Evolutionary conservation across 2,113 vertebrate genomes (phyloP), one percentile per base, ranked within the genome.

Genomic region (Notarius lentiginosus): DNA sequence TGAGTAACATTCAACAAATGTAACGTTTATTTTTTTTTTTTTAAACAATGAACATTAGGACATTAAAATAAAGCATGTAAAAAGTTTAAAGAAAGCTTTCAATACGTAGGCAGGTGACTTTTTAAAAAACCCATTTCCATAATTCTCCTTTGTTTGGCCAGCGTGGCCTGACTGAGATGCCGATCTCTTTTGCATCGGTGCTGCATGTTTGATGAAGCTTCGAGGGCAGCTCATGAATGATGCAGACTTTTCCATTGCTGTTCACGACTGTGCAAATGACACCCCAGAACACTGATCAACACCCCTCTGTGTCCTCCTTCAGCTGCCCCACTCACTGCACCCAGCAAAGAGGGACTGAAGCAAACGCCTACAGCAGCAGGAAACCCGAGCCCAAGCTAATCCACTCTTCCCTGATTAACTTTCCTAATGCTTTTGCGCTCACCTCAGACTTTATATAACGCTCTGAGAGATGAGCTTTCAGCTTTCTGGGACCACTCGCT

Each of bases 161-260:
- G 11, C 5, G 49, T n/a, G 47, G 41, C 73, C 51, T 7, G 75
- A 72, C 68, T 34, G 10, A 20, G 49, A 30, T 5, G n/a, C 7
- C 9, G 76, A 24, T 27, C 51, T 76, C 12, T 79, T 30, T 41
- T 61, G 27, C 41, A 27, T 34, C 58, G 14, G 6, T 83, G 56
- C 81, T 87, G 49, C 86, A 87, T 87, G 86, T 87, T 87, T 87
- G 72, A 87, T 87, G 80, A 87, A 87, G 86, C 58, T 83, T 27
- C n/a, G 47, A 27, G 55, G 11, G 47, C 24, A 65, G 70, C 80
- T 87, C 86, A 87, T 87, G 14, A 87, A 87, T 87, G 81, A 87
- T 87, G 70, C 86, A 87, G 58, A 83, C 60, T 83, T 87, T 87
- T 87, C 86, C 86, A 83, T 66, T 87, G 70, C 81, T 68, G 86